A percentile compares a stretch with the other conserved stretches of the same genome.
These are phyloP conservation scores for Muscicapa striata DNA, from an alignment of 2,797 vertebrate species.

Conservation along the genomic window DNA sequence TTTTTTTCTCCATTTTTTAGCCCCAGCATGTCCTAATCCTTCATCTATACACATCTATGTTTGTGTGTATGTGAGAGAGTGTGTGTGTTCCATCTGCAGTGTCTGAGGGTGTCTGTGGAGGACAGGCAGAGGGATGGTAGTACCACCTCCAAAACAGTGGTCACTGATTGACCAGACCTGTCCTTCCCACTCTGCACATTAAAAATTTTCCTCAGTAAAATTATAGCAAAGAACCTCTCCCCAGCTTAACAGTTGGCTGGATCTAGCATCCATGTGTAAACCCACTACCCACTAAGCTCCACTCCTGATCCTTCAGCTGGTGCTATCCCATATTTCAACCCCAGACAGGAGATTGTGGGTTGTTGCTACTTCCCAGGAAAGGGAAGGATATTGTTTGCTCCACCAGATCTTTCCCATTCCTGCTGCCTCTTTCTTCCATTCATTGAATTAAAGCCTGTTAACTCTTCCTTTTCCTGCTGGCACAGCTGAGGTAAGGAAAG, in stretches of 20 bases:
- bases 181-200: neutral
- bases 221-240: neutral
- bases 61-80: neutral
- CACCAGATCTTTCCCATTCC: neutral
- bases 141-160: neutral
- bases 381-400: neutral
- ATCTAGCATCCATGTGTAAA: neutral
- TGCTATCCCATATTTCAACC: neutral
- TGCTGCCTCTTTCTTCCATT: neutral
- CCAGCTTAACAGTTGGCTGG: neutral
- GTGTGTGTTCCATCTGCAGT: neutral
- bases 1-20: neutral
- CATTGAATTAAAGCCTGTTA: neutral
- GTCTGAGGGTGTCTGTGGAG: neutral
- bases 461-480: neutral
- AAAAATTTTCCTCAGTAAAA: neutral
- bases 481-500: neutral
- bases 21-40: neutral
- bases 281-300: neutral
- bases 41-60: neutral
- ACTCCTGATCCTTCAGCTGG: neutral
- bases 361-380: neutral
- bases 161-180: neutral
- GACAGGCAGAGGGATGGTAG: neutral
- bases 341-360: neutral